Evolutionary conservation across 2,888 invertebrate species (phyloP).

Genomic region (Trichogramma dendrolimi): DNA sequence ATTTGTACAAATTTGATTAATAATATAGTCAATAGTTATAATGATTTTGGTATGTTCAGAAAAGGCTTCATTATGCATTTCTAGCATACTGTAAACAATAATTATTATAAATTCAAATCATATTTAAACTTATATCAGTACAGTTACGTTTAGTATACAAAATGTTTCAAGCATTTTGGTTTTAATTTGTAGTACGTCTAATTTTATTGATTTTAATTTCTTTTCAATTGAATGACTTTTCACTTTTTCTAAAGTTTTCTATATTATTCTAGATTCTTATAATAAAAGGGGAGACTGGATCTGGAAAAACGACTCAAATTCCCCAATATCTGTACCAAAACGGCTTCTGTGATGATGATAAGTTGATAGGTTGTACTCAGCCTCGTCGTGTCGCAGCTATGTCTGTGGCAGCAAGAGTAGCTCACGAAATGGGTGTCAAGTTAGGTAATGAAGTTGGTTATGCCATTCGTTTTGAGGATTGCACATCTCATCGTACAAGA

Average conservation of each 20-base stretch:
- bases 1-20: neutral
- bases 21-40: no score
- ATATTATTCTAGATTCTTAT: conserved; percentile 65
- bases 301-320: conserved; percentile 98
- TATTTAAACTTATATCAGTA: no score
- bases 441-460: conserved; percentile 88
- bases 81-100: neutral
- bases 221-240: no score
- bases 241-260: neutral
- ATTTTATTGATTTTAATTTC: no score
- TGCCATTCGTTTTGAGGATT: conserved; percentile 97
- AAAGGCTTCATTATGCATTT: no score
- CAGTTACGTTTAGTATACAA: neutral
- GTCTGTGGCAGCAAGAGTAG: conserved; percentile 98
- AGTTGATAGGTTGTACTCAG: conserved; percentile 95
- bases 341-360: conserved; percentile 77
- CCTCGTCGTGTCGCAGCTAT: conserved; percentile 97
- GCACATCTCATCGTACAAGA: conserved; percentile 93
- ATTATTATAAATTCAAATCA: neutral
- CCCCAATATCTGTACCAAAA: conserved; percentile 96
- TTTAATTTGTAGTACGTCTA: no score
- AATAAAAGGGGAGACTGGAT: conserved; percentile 97
- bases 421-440: conserved; percentile 96
- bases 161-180: neutral
- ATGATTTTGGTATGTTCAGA: no score